Evolutionary conservation across 2,797 vertebrate genomes (phyloP).

Genomic region (Tragelaphus eurycerus): DNA sequence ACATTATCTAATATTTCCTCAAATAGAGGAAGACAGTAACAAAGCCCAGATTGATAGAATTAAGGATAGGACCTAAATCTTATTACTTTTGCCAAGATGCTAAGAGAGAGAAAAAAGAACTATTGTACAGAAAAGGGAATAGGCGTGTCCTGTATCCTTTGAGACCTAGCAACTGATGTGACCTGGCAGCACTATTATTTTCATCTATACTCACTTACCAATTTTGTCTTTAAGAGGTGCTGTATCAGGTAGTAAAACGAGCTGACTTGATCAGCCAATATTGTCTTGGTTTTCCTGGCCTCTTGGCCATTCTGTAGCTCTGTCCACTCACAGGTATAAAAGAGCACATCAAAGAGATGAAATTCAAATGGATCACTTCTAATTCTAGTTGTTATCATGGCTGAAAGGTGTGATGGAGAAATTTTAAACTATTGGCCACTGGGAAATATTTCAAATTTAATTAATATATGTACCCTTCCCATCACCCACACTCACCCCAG

Average conservation of each 20-base stretch:
- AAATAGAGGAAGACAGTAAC: neutral
- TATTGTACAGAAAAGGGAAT: neutral
- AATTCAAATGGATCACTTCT: neutral
- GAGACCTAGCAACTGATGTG: neutral
- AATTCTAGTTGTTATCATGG: neutral
- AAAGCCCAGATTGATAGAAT: constrained; percentile 11
- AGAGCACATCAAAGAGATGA: neutral
- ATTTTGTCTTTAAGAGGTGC: neutral
- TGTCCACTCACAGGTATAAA: neutral
- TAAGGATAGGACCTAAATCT: constrained; percentile 28
- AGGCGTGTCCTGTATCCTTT: neutral
- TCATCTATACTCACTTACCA: neutral
- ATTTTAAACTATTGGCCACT: neutral
- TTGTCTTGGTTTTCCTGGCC: neutral
- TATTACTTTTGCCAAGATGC: neutral
- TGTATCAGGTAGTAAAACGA: neutral
- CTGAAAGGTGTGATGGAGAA: neutral
- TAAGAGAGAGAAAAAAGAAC: neutral
- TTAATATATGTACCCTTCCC: neutral
- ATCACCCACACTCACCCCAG: neutral
- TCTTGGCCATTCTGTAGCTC: neutral
- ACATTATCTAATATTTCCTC: neutral
- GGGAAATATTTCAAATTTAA: neutral
- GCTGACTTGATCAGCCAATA: neutral
- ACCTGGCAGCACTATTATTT: neutral